phyloP scores from a whole-genome alignment of 2,888 invertebrate genomes.

The Lithophane ornitopus region DNA sequence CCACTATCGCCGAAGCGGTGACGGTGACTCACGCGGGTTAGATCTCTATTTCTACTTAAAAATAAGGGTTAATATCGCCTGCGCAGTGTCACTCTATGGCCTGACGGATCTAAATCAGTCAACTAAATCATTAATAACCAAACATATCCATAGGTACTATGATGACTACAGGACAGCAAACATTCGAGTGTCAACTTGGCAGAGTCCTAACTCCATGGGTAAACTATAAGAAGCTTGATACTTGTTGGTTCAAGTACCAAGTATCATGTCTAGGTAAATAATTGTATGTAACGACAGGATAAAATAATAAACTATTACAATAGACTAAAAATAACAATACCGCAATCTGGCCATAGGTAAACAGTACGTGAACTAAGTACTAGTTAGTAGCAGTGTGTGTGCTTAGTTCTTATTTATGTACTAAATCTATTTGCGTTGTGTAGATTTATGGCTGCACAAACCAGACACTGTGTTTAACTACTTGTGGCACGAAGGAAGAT shows the following conservation, averaged over 20 bases:
- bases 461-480: slow-evolving; percentile 32
- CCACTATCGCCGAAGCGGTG: no score
- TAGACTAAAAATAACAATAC: not conserved
- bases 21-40: no score
- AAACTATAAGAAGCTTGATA: no score
- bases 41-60: no score
- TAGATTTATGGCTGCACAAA: slow-evolving; percentile 38
- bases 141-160: no score
- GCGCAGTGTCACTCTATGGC: no score
- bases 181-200: not conserved
- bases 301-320: no score
- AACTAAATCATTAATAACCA: no score
- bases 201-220: not conserved
- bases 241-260: not conserved
- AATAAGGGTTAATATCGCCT: no score
- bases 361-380: not conserved
- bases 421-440: slow-evolving; percentile 41
- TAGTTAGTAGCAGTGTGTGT: not conserved
- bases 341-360: not conserved
- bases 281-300: no score
- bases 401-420: not conserved
- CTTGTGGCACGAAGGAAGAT: slow-evolving; percentile 34
- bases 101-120: no score
- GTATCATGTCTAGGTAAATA: no score
- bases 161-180: not conserved